phyloP scores from a whole-genome alignment of 1,140 invertebrate species.

The Phenacoccus solenopsis region DNA sequence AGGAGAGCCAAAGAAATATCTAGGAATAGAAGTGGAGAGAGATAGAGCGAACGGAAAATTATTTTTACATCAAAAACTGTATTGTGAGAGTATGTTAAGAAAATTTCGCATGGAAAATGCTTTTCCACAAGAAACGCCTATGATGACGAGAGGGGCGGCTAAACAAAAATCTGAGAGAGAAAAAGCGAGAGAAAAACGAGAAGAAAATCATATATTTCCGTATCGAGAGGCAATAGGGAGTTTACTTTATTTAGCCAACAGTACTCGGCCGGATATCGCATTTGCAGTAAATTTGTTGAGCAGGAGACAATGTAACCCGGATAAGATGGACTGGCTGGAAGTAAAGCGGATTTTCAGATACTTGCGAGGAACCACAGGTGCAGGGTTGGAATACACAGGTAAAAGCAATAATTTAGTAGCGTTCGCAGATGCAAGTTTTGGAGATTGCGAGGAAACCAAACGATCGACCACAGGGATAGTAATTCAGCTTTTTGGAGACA shows the following conservation, averaged over 20 bases:
- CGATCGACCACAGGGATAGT: constrained; percentile 32
- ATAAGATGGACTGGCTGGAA: constrained; percentile 25
- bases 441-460: constrained; percentile 27
- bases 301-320: constrained; percentile 28
- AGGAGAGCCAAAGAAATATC: constrained; percentile 29
- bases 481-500: constrained; percentile 29
- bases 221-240: constrained; percentile 30
- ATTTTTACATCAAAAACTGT: constrained; percentile 31
- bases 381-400: constrained; percentile 21
- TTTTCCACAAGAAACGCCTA: constrained; percentile 23
- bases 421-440: constrained; percentile 31
- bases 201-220: too few species aligned
- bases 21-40: constrained; percentile 16
- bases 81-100: constrained; percentile 33
- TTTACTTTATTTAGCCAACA: constrained; percentile 31
- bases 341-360: constrained; percentile 27
- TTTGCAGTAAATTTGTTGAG: constrained; percentile 31
- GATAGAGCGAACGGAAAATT: not conserved
- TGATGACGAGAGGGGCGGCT: constrained; percentile 24
- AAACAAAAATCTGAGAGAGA: constrained; percentile 22
- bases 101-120: constrained; percentile 33
- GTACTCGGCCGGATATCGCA: constrained; percentile 33
- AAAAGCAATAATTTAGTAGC: constrained; percentile 13
- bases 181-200: too few species aligned
- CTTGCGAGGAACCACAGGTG: constrained; percentile 26